Base-by-base conservation (phyloP, 2,888 invertebrate genomes). In the Cyclophora punctaria region DNA sequence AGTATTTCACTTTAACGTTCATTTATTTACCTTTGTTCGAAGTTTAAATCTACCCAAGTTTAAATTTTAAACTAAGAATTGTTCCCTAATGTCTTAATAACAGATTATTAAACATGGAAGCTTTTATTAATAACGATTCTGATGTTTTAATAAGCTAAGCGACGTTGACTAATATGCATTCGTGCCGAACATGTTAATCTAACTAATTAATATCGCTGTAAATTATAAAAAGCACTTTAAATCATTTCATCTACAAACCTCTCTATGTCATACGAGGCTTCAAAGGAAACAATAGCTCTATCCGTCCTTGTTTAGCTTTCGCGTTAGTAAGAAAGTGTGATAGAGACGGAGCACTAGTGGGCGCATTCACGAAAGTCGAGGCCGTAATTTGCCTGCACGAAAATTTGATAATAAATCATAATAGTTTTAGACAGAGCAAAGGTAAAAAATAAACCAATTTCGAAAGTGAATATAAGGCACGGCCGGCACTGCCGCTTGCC, bases 391-490 rank as follows among this genome's bases (percentile, higher is more conserved):
- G 85, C 83, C 77, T 85, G 84, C 83, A 86, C 84, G 86, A 87
- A 87, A 86, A 87, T 87, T 87, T 80, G 82, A 79, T 86, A 81
- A 85, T 87, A 87, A 87, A 88, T 88, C 86, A 87, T 86, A 83
- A 87, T 87, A 88, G 88, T 87, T 86, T 83, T 81, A 84, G 85
- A 83, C 84, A 83, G 81, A 80, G 75, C 75, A 69, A 67, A 76
- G 73, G 77, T 78, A 84, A 87, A 87, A 86, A 81, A 80, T 84
- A 84, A 83, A 86, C 86, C 83, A 86, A 87, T 86, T 88, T 88
- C 82, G 85, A 88, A 88, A 88, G 88, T 87, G 86, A 87, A 87
- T 88, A 87, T 88, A 85, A 83, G 88, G 85, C 82, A 83, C 80
- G 79, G 80, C 83, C 76, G 71, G 76, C 75, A 68, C 73, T 73